Conservation (phyloP, 1,140 invertebrate genomes). For the Aphaenogaster floridana region DNA sequence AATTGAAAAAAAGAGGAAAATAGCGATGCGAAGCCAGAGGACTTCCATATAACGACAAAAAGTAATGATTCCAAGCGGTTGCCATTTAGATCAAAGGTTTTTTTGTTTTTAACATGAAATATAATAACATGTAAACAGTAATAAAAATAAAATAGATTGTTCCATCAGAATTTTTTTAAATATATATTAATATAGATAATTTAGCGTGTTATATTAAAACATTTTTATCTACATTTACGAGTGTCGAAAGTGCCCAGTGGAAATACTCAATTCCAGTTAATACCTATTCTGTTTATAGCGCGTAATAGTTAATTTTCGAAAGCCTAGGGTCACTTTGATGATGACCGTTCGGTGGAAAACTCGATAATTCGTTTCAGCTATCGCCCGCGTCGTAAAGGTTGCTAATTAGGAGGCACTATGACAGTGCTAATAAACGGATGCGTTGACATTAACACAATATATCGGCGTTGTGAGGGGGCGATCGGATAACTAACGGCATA, state of each 20-base stretch:
- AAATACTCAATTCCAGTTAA: slow-evolving; percentile 11
- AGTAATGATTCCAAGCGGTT: background rate
- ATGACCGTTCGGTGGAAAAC: slow-evolving; percentile 45
- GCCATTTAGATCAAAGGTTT: background rate
- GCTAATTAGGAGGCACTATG: slow-evolving; percentile 73
- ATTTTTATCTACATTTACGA: background rate
- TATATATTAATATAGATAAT: background rate
- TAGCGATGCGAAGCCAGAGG: background rate
- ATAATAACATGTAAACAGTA: background rate
- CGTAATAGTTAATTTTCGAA: slow-evolving; percentile 19
- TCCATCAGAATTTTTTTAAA: background rate
- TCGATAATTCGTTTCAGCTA: slow-evolving; percentile 69
- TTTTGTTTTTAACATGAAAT: background rate
- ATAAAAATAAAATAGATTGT: background rate
- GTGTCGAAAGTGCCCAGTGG: background rate
- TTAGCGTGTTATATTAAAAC: background rate
- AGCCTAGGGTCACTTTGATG: slow-evolving; percentile 23
- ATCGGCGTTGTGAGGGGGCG: slow-evolving; percentile 46
- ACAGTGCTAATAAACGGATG: slow-evolving; percentile 81
- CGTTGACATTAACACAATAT: slow-evolving; percentile 74
- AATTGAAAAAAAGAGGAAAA: slow-evolving; percentile 7
- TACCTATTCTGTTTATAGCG: background rate
- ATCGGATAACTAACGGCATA: slow-evolving; percentile 69
- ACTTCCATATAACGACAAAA: background rate
- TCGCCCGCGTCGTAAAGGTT: slow-evolving; percentile 60